These are phyloP conservation scores for Theristicus caerulescens DNA, from an alignment of 2,113 vertebrate genomes.

Conservation along the genomic window DNA sequence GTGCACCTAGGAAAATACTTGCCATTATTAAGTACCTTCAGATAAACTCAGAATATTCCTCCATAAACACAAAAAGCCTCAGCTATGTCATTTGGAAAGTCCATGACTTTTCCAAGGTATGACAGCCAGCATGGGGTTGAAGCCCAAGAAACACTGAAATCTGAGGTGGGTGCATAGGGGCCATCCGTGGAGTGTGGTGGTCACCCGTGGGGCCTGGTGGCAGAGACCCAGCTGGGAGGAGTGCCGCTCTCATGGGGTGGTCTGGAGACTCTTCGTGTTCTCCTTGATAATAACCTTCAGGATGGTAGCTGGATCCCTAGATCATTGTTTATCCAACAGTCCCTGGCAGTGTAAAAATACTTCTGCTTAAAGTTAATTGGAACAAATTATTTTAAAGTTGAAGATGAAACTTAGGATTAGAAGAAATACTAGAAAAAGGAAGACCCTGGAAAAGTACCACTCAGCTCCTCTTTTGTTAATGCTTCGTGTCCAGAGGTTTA, in stretches of 20 bases:
- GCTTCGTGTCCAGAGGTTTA: background rate
- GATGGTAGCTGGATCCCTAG: background rate
- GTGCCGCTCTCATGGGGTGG: background rate
- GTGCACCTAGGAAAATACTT: background rate
- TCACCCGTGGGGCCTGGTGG: too few species aligned
- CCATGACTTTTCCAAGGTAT: background rate
- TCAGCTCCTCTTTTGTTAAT: background rate
- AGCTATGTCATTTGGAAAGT: background rate
- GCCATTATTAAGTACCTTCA: background rate
- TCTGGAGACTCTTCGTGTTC: background rate
- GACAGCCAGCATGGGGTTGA: background rate
- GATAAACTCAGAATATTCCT: background rate
- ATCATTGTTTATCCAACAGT: background rate
- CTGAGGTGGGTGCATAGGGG: too few species aligned
- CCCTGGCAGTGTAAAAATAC: background rate
- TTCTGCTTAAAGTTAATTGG: background rate
- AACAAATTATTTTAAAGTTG: background rate
- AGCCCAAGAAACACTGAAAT: background rate
- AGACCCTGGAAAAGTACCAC: background rate
- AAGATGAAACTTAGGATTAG: background rate
- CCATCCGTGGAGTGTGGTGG: rapidly evolving
- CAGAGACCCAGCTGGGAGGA: background rate
- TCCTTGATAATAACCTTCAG: background rate
- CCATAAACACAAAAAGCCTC: background rate
- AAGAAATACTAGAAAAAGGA: background rate